Base-by-base conservation (phyloP, 1,140 invertebrate species). In the Drosophila oshimai region DNA sequence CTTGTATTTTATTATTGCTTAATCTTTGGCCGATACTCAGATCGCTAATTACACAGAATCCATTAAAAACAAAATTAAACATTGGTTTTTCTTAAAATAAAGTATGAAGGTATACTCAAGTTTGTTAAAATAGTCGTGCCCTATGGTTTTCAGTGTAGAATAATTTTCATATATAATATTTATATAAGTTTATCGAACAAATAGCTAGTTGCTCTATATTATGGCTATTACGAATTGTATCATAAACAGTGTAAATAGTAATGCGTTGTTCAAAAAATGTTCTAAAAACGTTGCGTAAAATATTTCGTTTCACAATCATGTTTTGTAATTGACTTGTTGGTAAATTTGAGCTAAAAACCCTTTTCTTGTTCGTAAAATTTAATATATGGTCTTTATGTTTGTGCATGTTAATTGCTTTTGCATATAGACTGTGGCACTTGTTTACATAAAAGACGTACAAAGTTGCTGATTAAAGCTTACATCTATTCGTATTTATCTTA, bases 11-110 rank as follows among this genome's bases (percentile, higher is more conserved):
- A 87, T 86, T 86, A 87, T 87, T 86, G 76, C 72, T 86, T 76
- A 86, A 87, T 86, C 80, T 86, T 86, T 86, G 80, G 80, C 80
- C 80, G 73, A 87, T 80, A 60, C 80, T 68, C 75, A 84, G 80
- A 84, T 84, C 80, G 80, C 67, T 68, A 68, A 84, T 67, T 79
- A 74, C 65, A 68, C 62, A 79, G 46, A 83, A 54, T 68, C 62
- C 53, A 47, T 33, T 72, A 20, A 71, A 74, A 83, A 37, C 49
- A 69, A 29, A 41, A 64, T 54, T 53, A 62, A 50, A 79, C 42
- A 39, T 42, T 65, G 61, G 58, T 37, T 58, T 73, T 74, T 37
- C 54, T 41, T 42, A 58, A 54, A 47, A 50, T 29, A 28, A 69
- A 33, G 41, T 46, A 50, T 26, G 34, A 12, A 20, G 26, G 7